Percentiles rank a stretch among this genome's conserved stretches.
Evolutionary conservation across 2,888 invertebrate species (phyloP).

Genomic region (Pasiphila rectangulata): DNA sequence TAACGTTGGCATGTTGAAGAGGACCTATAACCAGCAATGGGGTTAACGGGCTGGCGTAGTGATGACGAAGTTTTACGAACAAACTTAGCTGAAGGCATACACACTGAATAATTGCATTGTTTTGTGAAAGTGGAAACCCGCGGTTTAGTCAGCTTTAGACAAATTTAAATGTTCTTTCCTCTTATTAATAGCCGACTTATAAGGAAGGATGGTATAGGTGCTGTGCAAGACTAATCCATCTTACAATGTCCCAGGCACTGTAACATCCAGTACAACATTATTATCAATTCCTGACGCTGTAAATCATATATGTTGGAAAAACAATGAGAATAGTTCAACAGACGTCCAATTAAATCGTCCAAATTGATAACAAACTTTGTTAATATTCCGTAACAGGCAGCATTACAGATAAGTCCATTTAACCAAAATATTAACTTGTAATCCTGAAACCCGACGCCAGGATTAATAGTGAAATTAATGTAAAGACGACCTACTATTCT

Average conservation of each 20-base stretch:
- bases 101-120: no score
- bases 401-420: constrained; percentile 21
- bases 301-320: not conserved
- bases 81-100: no score
- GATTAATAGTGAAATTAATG: constrained; percentile 23
- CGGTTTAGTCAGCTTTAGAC: no score
- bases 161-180: no score
- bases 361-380: constrained; percentile 15
- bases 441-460: constrained; percentile 18
- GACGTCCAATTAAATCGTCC: not conserved
- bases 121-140: no score
- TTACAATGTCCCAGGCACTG: not conserved
- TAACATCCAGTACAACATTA: not conserved
- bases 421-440: constrained; percentile 31
- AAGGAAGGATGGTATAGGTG: no score
- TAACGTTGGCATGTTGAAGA: no score
- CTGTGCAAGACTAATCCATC: no score
- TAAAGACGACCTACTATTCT: constrained; percentile 9
- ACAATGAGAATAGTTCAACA: not conserved
- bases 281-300: not conserved
- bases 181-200: no score
- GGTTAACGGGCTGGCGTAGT: no score
- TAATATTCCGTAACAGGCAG: constrained; percentile 23
- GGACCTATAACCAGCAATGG: no score
- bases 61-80: no score